Percentiles rank a stretch among this genome's conserved stretches.
These are phyloP conservation scores for Pheucticus melanocephalus DNA, from an alignment of 2,113 vertebrate genomes.

Conservation along the genomic window DNA sequence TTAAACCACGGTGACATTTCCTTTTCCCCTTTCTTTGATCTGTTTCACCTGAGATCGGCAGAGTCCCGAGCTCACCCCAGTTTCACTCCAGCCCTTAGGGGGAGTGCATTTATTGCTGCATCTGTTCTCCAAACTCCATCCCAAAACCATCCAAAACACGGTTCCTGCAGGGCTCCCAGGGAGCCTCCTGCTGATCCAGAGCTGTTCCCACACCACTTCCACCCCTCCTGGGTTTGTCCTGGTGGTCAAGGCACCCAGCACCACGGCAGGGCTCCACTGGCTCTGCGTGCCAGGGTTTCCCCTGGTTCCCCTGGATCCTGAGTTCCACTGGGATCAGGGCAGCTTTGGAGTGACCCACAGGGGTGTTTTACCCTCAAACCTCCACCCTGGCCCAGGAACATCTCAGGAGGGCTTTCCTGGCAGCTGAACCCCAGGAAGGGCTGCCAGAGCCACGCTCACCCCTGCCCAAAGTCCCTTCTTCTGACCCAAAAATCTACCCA, in stretches of 20 bases:
- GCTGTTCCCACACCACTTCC: rapidly evolving
- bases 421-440: not conserved
- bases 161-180: not conserved
- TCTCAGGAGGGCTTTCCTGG: not conserved
- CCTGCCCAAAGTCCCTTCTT: not conserved
- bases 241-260: not conserved
- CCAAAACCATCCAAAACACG: not conserved
- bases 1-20: not conserved
- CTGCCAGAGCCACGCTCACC: not conserved
- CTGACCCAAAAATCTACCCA: rapidly evolving
- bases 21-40: not conserved
- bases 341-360: rapidly evolving
- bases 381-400: constrained; percentile 4
- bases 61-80: not conserved
- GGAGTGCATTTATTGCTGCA: not conserved
- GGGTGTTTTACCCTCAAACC: rapidly evolving
- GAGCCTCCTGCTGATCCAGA: not conserved
- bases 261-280: not conserved
- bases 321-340: not conserved
- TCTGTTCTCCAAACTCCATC: constrained; percentile 7
- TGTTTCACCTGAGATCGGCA: not conserved
- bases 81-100: not conserved
- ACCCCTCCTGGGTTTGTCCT: not conserved
- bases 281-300: rapidly evolving
- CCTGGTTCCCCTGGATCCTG: rapidly evolving